Evolutionary conservation across 1,140 invertebrate species (phyloP).

Genomic region (Agraylea sexmaculata): DNA sequence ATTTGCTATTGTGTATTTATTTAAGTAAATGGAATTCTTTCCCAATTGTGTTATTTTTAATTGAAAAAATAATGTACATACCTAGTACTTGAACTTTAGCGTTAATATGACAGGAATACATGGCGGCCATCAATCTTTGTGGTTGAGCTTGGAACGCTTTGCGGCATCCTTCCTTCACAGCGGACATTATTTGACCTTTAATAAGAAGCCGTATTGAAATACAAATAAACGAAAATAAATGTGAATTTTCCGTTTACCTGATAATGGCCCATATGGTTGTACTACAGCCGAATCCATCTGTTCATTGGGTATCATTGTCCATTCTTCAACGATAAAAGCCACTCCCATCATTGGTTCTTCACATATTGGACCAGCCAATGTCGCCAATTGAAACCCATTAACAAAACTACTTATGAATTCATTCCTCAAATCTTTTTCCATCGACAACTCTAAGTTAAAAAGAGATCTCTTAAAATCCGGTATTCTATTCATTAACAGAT

Average conservation of each 20-base stretch:
- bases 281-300: slow-evolving; percentile 30
- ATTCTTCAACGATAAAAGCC: slow-evolving; percentile 78
- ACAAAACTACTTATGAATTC: slow-evolving; percentile 72
- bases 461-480: slow-evolving; percentile 42
- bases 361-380: slow-evolving; percentile 80
- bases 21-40: no score
- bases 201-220: slow-evolving; percentile 7
- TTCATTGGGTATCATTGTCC: slow-evolving; percentile 46
- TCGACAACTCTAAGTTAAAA: slow-evolving; percentile 31
- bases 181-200: slow-evolving; percentile 83
- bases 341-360: slow-evolving; percentile 95
- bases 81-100: slow-evolving; percentile 89
- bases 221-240: neutral
- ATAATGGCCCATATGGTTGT: slow-evolving; percentile 42
- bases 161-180: slow-evolving; percentile 78
- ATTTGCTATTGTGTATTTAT: neutral
- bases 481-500: slow-evolving; percentile 73
- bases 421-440: slow-evolving; percentile 36
- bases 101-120: slow-evolving; percentile 91
- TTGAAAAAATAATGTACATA: slow-evolving; percentile 40
- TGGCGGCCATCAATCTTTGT: slow-evolving; percentile 87
- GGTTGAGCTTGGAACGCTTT: slow-evolving; percentile 81
- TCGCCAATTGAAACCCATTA: slow-evolving; percentile 90
- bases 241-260: slow-evolving; percentile 29
- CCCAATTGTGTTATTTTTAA: no score